Conservation (phyloP, 2,888 invertebrate species). For the Tipula lateralis region DNA sequence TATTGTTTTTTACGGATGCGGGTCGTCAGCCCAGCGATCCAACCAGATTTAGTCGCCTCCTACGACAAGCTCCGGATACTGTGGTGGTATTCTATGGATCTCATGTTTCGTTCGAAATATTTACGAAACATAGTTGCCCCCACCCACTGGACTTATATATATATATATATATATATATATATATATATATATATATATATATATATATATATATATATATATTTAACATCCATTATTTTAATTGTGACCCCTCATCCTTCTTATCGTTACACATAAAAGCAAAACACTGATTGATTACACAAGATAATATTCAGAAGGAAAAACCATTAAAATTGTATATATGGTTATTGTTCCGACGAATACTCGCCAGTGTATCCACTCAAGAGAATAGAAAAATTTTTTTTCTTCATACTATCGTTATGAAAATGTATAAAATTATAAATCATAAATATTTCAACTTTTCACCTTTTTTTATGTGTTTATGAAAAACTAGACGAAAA, state of each 20-base stretch:
- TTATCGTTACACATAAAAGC: background rate
- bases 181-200: too few relatives aligned
- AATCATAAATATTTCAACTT: background rate
- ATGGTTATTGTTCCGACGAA: background rate
- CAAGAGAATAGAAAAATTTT: background rate
- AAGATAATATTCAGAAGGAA: constrained; percentile 1
- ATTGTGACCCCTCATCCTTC: background rate
- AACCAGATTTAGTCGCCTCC: too few relatives aligned
- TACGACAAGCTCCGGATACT: too few relatives aligned
- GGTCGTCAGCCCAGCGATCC: too few relatives aligned
- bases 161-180: too few relatives aligned
- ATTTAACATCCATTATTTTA: background rate
- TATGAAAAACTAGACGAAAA: constrained; percentile 3
- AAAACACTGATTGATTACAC: background rate
- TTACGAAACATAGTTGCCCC: too few relatives aligned
- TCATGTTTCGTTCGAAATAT: too few relatives aligned
- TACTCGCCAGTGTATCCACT: constrained; percentile 2
- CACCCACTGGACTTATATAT: too few relatives aligned
- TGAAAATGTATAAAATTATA: background rate
- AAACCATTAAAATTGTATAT: background rate
- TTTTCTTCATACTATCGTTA: background rate
- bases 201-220: too few relatives aligned
- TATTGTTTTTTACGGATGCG: too few relatives aligned
- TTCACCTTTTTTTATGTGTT: constrained; percentile 20
- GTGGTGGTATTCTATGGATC: too few relatives aligned